A percentile compares a stretch with the other conserved stretches of the same genome.
These are phyloP conservation scores for Oriolus oriolus DNA, from an alignment of 2,113 vertebrate genomes.

Conservation along the genomic window DNA sequence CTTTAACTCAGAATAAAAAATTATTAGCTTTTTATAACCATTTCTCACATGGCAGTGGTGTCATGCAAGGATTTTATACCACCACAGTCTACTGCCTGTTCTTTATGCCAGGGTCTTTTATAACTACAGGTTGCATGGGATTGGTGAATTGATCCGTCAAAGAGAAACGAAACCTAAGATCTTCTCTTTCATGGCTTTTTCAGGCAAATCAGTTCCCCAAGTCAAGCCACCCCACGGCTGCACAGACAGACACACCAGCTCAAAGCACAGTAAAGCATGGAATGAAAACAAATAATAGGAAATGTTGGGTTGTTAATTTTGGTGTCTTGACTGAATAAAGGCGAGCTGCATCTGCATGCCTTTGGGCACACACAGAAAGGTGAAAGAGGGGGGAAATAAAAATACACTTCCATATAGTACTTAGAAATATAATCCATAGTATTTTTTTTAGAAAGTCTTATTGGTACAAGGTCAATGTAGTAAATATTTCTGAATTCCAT, in stretches of 20 bases:
- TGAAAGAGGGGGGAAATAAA: neutral
- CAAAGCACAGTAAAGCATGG: neutral
- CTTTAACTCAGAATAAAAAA: neutral
- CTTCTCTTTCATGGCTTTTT: neutral
- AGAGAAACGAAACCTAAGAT: neutral
- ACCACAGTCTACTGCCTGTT: neutral
- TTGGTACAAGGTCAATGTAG: neutral
- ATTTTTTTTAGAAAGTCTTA: neutral
- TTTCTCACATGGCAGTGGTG: neutral
- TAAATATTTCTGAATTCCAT: neutral
- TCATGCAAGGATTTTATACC: neutral
- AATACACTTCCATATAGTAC: neutral
- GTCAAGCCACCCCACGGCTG: neutral
- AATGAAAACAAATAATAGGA: neutral
- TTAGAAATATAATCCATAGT: neutral
- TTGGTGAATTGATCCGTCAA: neutral
- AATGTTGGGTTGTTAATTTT: neutral
- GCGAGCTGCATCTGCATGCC: neutral
- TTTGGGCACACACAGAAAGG: neutral
- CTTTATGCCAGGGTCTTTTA: neutral
- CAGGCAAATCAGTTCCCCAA: neutral
- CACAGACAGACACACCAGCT: neutral
- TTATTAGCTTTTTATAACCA: neutral
- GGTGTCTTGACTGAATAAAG: fast-evolving
- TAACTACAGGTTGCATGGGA: neutral